A percentile compares a stretch with the other conserved stretches of the same genome.
phyloP scores from a whole-genome alignment of 2,888 invertebrate genomes.

The Cosmorhoe ocellata region DNA sequence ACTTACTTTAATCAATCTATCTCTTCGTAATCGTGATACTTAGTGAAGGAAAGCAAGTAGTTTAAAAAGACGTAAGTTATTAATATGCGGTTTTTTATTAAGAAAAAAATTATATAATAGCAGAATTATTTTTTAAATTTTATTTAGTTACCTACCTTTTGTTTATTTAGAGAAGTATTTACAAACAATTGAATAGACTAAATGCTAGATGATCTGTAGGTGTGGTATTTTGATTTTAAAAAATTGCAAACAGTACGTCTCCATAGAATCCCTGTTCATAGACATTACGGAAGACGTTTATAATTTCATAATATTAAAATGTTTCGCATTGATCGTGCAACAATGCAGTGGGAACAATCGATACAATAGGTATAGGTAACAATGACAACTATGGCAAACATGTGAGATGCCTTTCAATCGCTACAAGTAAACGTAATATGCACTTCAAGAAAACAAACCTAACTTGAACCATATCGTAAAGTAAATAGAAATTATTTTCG shows the following conservation, averaged over 20 bases:
- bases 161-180: too few relatives aligned
- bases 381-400: slow-evolving; percentile 81
- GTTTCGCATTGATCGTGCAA: slow-evolving; percentile 77
- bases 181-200: too few relatives aligned
- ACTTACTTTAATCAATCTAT: too few relatives aligned
- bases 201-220: too few relatives aligned
- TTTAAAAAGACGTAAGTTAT: too few relatives aligned
- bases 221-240: background rate
- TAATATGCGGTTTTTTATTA: too few relatives aligned
- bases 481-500: slow-evolving; percentile 30
- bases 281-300: slow-evolving; percentile 76
- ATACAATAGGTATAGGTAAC: slow-evolving; percentile 78
- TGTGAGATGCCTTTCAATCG: slow-evolving; percentile 59
- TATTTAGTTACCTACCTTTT: too few relatives aligned
- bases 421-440: slow-evolving; percentile 39
- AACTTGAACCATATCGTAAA: slow-evolving; percentile 4
- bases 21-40: too few relatives aligned
- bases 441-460: slow-evolving; percentile 7
- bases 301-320: slow-evolving; percentile 82
- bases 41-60: too few relatives aligned
- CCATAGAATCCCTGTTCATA: slow-evolving; percentile 35
- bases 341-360: slow-evolving; percentile 69
- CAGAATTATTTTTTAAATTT: too few relatives aligned
- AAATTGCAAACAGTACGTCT: slow-evolving; percentile 24
- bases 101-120: too few relatives aligned